Evolutionary conservation across 2,113 vertebrate species (phyloP).

Genomic region (Callionymus lyra): DNA sequence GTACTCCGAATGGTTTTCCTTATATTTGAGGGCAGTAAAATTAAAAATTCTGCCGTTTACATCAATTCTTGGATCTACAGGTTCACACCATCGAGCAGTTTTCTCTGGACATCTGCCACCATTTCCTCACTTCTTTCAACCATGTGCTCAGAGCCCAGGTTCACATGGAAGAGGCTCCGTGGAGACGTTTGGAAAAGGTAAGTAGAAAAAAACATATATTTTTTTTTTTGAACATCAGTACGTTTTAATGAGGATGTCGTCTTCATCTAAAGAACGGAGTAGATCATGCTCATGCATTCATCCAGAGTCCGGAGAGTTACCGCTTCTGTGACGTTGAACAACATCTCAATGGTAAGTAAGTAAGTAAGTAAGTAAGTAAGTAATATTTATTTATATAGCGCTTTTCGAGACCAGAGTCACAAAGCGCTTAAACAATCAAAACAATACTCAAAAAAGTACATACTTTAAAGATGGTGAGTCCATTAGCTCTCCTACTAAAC

Average conservation of each 20-base stretch:
- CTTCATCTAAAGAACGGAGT: conserved; percentile 62
- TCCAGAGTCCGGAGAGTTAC: conserved; percentile 66
- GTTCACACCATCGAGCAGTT: conserved; percentile 77
- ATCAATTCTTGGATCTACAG: conserved; percentile 53
- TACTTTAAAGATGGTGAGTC: too few relatives aligned
- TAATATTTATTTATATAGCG: too few relatives aligned
- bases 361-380: too few relatives aligned
- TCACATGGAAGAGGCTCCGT: conserved; percentile 76
- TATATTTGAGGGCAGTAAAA: too few relatives aligned
- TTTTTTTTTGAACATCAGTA: not conserved
- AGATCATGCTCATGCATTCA: conserved; percentile 76
- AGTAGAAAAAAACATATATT: not conserved
- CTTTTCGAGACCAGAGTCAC: too few relatives aligned
- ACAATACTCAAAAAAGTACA: too few relatives aligned
- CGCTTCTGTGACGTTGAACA: conserved; percentile 81
- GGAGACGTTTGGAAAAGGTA: conserved; percentile 81
- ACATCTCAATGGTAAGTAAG: conserved; percentile 69
- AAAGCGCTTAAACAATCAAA: too few relatives aligned
- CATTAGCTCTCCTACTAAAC: too few relatives aligned
- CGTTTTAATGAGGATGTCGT: not conserved
- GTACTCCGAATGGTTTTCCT: too few relatives aligned
- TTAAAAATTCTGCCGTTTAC: too few relatives aligned
- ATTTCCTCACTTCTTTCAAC: conserved; percentile 78
- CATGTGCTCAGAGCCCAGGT: conserved; percentile 73
- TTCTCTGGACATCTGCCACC: conserved; percentile 74